These are phyloP conservation scores for Macrosoma leucophasiata DNA, from an alignment of 2,888 invertebrate species.

Conservation along the genomic window DNA sequence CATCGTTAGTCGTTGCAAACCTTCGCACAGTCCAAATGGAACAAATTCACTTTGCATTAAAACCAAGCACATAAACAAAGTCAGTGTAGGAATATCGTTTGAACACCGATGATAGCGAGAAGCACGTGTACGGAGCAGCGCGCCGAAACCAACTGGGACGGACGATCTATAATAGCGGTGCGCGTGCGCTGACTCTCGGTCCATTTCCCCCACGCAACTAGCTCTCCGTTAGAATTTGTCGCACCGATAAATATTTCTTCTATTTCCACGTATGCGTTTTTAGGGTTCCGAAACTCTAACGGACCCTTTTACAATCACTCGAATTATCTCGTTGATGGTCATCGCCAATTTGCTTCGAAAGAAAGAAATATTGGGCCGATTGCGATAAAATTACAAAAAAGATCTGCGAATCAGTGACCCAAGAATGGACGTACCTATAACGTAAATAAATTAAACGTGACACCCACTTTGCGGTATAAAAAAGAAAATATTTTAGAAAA, in stretches of 20 bases:
- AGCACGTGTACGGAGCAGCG: slow-evolving; percentile 68
- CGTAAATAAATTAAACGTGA: too few species aligned
- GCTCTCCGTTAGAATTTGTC: slow-evolving; percentile 61
- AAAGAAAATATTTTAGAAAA: too few species aligned
- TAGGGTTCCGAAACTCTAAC: slow-evolving; percentile 6
- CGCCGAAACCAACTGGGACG: slow-evolving; percentile 72
- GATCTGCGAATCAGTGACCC: too few species aligned
- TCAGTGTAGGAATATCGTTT: slow-evolving; percentile 30
- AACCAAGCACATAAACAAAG: slow-evolving; percentile 27
- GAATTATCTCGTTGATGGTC: too few species aligned
- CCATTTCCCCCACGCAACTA: slow-evolving; percentile 73
- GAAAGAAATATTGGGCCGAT: too few species aligned
- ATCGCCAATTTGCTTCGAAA: too few species aligned
- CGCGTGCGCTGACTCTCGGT: slow-evolving; percentile 66
- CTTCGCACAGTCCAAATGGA: slow-evolving; percentile 14
- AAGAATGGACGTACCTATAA: too few species aligned
- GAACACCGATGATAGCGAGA: slow-evolving; percentile 44
- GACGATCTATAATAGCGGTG: slow-evolving; percentile 69
- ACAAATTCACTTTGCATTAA: slow-evolving; percentile 22
- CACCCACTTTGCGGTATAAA: too few species aligned
- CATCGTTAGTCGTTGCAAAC: slow-evolving; percentile 19
- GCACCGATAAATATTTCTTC: slow-evolving; percentile 34
- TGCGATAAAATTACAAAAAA: too few species aligned
- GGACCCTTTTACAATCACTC: background rate
- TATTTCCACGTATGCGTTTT: slow-evolving; percentile 21